Percentiles rank a stretch among this genome's conserved stretches.
These are phyloP conservation scores for Brachionus asplanchnoidis DNA, from an alignment of 1,140 invertebrate species.

Conservation along the genomic window DNA sequence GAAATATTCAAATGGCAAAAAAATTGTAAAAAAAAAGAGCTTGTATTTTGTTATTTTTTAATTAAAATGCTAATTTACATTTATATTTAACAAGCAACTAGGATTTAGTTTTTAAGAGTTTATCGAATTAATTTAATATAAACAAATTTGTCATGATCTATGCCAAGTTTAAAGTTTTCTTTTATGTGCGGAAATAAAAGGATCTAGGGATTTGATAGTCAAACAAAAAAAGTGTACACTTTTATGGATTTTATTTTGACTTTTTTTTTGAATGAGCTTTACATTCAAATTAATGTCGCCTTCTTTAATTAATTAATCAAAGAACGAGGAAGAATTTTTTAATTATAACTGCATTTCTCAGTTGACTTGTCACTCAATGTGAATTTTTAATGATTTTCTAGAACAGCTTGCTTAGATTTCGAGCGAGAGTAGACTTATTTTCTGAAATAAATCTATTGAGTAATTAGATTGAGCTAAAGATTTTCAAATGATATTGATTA, in stretches of 20 bases:
- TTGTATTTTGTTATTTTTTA: conserved; percentile 31
- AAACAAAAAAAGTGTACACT: not conserved
- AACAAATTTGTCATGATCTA: conserved; percentile 17
- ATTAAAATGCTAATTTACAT: conserved; percentile 38
- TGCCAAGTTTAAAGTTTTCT: conserved; percentile 13
- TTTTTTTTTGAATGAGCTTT: not conserved
- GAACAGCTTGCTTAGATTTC: not conserved
- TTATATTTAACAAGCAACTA: not conserved
- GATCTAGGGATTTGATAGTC: conserved; percentile 8
- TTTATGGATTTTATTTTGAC: not conserved
- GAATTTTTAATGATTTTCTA: not conserved
- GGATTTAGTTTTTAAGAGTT: not conserved
- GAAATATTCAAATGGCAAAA: not conserved
- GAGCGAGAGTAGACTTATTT: not conserved
- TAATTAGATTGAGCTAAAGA: not conserved
- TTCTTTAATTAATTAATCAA: conserved; percentile 37
- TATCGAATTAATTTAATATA: not conserved
- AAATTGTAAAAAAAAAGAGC: not conserved
- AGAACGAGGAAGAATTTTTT: conserved; percentile 11
- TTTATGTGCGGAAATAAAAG: not conserved
- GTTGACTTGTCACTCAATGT: conserved; percentile 4
- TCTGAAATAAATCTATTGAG: not conserved
- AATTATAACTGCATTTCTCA: conserved; percentile 28
- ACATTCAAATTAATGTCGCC: not conserved
- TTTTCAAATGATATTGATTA: not conserved